Base-by-base conservation (phyloP, 2,797 vertebrate genomes). In the Astyanax mexicanus region DNA sequence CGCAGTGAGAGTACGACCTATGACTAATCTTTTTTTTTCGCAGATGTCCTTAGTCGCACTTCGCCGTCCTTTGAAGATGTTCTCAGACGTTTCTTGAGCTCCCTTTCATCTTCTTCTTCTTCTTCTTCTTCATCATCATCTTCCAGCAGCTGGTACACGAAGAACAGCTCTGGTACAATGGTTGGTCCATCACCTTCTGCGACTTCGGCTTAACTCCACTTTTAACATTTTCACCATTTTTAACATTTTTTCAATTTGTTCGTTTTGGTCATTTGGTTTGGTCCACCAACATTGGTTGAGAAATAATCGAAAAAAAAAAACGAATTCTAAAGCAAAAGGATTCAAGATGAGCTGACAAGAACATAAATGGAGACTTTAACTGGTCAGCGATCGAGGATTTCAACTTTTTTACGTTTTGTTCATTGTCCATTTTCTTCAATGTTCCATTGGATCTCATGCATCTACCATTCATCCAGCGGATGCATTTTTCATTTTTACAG, bases 1-100 rank as follows among this genome's bases (percentile, higher is more conserved):
- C 89, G 93, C 93, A 93, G 91, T 91, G 87, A 89, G 75, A 80
- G 72, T 72, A 72, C 85, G 89, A 92, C 89, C 91, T 85, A 86
- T 89, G 91, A 92, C 89, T 89, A 91, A 90, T 91, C 73, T 65
- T 76, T 83, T 78, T 10, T 83, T 86, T 84, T 87, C 87, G 79
- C 86, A 89, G 87, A 86, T 86, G 62, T 88, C 86, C 78, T 80
- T 62, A 83, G 55, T 68, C 62, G 57, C 74, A 74, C 58, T 74
- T n/a, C n/a, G n/a, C n/a, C n/a, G n/a, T n/a, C n/a, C n/a, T n/a
- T n/a, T n/a, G n/a, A n/a, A n/a, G n/a, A n/a, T n/a, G n/a, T n/a
- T n/a, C n/a, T n/a, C n/a, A n/a, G n/a, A n/a, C n/a, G 67, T 69
- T 75, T 77, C 74, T 62, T 49, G 32, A 57, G 85, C 81, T 81